Evolutionary conservation across 2,113 vertebrate genomes (phyloP).

Genomic region (Zosterops borbonicus): DNA sequence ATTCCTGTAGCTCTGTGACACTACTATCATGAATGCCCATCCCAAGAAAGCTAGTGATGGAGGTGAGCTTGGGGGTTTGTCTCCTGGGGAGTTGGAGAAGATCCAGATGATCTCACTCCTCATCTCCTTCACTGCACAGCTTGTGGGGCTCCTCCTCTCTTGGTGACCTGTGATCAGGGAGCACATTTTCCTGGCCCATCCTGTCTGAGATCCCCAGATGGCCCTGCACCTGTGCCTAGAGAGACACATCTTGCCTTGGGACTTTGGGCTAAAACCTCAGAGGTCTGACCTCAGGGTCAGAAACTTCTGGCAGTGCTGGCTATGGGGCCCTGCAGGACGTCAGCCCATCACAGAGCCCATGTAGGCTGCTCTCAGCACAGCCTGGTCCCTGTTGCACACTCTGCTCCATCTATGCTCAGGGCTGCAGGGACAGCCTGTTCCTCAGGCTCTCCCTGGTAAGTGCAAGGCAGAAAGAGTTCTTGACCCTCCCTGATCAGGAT

Average conservation of each 20-base stretch:
- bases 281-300: background rate
- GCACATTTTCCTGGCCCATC: background rate
- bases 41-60: slow-evolving; percentile 79
- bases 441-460: background rate
- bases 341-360: background rate
- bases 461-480: background rate
- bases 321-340: rapidly evolving
- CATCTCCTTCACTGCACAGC: background rate
- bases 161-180: background rate
- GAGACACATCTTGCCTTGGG: background rate
- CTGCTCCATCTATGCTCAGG: background rate
- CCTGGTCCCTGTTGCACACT: background rate
- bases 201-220: background rate
- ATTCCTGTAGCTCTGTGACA: slow-evolving; percentile 86
- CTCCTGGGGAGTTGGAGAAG: background rate
- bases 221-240: background rate
- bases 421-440: background rate
- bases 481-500: background rate
- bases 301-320: background rate
- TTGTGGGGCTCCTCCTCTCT: background rate
- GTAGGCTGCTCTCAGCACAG: background rate
- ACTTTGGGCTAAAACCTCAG: background rate
- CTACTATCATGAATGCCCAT: slow-evolving; percentile 84
- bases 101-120: background rate
- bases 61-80: background rate